These are phyloP conservation scores for Oceanodroma tethys DNA, from an alignment of 2,113 vertebrate species.

Conservation along the genomic window DNA sequence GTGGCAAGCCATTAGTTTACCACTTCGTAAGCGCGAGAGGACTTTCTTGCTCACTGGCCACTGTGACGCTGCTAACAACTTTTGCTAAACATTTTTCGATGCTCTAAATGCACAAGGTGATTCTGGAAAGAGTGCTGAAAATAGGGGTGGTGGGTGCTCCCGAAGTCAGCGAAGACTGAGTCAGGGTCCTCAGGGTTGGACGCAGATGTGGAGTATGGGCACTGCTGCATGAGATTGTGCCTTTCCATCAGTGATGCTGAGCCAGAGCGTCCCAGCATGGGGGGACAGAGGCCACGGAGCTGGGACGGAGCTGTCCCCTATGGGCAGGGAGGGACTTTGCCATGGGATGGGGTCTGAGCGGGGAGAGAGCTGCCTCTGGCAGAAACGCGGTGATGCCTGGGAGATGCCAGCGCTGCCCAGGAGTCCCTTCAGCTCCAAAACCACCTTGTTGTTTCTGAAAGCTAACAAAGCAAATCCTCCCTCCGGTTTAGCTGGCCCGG, in stretches of 20 bases:
- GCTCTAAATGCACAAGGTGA: neutral
- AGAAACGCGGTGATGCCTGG: fast-evolving
- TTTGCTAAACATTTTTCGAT: neutral
- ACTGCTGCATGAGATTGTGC: neutral
- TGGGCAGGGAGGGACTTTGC: neutral
- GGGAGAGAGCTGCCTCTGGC: neutral
- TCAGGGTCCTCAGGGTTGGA: neutral
- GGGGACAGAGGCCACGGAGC: neutral
- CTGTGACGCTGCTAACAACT: neutral
- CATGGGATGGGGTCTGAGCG: neutral
- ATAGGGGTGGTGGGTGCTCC: neutral
- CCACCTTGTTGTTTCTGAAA: neutral
- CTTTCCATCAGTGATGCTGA: neutral
- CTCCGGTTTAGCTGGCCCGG: fast-evolving
- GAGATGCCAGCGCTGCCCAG: neutral
- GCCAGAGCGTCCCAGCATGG: neutral
- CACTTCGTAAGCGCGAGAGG: fast-evolving
- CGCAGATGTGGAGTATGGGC: neutral
- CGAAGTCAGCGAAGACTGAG: neutral
- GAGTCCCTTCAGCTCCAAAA: neutral
- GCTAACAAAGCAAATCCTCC: neutral
- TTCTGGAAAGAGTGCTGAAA: neutral
- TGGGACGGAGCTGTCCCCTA: neutral
- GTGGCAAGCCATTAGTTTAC: neutral
- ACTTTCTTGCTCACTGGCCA: neutral